Percentiles rank a stretch among this genome's conserved stretches.
phyloP scores from a whole-genome alignment of 2,797 vertebrate genomes.

The Sebastes vulpes region DNA sequence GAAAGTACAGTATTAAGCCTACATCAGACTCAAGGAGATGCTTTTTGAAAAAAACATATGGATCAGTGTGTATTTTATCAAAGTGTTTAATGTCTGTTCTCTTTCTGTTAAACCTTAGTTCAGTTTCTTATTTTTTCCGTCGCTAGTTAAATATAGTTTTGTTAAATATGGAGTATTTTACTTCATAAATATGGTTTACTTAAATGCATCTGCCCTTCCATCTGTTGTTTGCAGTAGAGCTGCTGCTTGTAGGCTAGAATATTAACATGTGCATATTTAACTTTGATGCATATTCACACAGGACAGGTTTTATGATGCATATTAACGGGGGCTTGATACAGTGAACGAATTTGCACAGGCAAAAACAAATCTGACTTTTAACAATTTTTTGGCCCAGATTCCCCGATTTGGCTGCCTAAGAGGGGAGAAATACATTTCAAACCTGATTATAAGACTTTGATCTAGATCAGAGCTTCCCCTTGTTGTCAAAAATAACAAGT shows the following conservation, averaged over 20 bases:
- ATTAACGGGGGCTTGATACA: slow-evolving; percentile 55
- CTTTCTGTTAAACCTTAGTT: not conserved
- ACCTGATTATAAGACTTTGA: slow-evolving; percentile 43
- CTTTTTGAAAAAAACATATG: not conserved
- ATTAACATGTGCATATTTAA: slow-evolving; percentile 71
- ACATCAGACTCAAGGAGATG: not conserved
- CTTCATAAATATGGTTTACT: slow-evolving; percentile 55
- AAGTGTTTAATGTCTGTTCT: not conserved
- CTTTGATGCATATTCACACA: slow-evolving; percentile 74
- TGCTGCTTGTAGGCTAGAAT: slow-evolving; percentile 60
- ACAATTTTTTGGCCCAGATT: slow-evolving; percentile 44
- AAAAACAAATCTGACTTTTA: slow-evolving; percentile 51
- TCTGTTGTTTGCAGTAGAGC: slow-evolving; percentile 66
- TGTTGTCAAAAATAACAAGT: not conserved
- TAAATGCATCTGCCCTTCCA: slow-evolving; percentile 67
- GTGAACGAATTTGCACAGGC: slow-evolving; percentile 43
- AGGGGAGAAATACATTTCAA: slow-evolving; percentile 13
- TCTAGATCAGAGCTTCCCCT: slow-evolving; percentile 25
- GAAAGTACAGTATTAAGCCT: not conserved
- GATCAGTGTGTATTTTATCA: not conserved
- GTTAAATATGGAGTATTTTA: slow-evolving; percentile 45
- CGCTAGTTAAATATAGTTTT: slow-evolving; percentile 37
- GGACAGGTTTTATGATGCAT: slow-evolving; percentile 68
- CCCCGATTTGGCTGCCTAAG: slow-evolving; percentile 11
- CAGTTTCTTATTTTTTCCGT: slow-evolving; percentile 5